A percentile compares a stretch with the other conserved stretches of the same genome.
Evolutionary conservation across 2,888 invertebrate genomes (phyloP).

Genomic region (Megalurothrips usitatus): DNA sequence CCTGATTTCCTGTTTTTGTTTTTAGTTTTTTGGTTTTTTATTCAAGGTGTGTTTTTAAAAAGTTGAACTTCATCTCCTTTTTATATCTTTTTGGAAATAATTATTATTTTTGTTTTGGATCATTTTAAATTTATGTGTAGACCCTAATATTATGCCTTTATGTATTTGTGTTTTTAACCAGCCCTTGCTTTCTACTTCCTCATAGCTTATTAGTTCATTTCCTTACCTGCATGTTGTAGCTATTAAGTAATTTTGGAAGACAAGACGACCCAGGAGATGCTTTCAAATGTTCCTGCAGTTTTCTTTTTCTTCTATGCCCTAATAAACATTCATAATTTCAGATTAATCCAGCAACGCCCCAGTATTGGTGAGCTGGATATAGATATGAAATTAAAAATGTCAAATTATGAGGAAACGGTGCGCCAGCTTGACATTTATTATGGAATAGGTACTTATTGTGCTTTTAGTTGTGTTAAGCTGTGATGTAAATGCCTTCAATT

Average conservation of each 20-base stretch:
- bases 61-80: background rate
- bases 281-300: background rate
- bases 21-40: background rate
- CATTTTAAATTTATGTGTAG: background rate
- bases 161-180: background rate
- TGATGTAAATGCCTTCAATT: background rate
- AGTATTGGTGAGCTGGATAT: conserved; percentile 52
- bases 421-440: conserved; percentile 88
- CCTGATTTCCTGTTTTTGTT: background rate
- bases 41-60: background rate
- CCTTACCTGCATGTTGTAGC: background rate
- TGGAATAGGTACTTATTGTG: conserved; percentile 66
- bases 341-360: conserved; percentile 28
- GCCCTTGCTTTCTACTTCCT: background rate
- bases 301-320: background rate
- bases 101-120: background rate
- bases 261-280: background rate
- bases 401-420: conserved; percentile 86
- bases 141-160: background rate
- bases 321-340: background rate
- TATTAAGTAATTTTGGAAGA: background rate
- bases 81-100: background rate
- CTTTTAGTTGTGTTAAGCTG: background rate
- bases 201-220: background rate
- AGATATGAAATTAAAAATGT: conserved; percentile 71